phyloP scores from a whole-genome alignment of 2,797 vertebrate genomes.

The Sitta carolinensis region DNA sequence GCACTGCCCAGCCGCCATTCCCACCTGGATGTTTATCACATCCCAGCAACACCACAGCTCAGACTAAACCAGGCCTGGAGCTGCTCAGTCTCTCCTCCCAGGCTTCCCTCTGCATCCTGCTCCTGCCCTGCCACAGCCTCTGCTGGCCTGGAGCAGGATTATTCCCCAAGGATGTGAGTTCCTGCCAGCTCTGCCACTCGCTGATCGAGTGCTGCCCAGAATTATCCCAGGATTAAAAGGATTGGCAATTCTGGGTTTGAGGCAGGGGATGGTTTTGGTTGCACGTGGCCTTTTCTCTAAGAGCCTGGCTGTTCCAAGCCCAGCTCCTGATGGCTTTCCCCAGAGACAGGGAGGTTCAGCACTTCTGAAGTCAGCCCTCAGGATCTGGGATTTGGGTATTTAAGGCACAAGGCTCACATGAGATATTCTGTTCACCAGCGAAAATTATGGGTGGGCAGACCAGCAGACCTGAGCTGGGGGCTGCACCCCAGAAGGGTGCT shows the following conservation, averaged over 20 bases:
- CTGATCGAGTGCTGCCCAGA: background rate
- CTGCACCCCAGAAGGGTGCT: rapidly evolving
- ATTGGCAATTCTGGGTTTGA: background rate
- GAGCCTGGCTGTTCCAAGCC: background rate
- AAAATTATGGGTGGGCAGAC: rapidly evolving
- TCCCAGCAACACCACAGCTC: background rate
- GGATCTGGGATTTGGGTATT: background rate
- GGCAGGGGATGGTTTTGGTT: background rate
- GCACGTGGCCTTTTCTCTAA: background rate
- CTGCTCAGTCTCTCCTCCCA: background rate
- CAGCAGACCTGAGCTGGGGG: background rate
- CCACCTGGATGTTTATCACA: background rate
- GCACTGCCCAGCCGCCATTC: rapidly evolving
- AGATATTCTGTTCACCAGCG: rapidly evolving
- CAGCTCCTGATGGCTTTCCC: background rate
- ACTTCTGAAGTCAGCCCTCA: background rate
- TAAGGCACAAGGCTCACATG: rapidly evolving
- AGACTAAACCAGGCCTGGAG: background rate
- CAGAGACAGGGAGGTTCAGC: background rate
- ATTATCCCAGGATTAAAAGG: background rate
- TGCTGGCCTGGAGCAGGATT: background rate
- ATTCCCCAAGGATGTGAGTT: background rate
- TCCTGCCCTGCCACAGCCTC: background rate
- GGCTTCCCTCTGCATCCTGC: background rate
- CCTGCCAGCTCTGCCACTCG: background rate